Evolutionary conservation across 2,797 vertebrate genomes (phyloP).

Genomic region (Sebastes trivittatus): DNA sequence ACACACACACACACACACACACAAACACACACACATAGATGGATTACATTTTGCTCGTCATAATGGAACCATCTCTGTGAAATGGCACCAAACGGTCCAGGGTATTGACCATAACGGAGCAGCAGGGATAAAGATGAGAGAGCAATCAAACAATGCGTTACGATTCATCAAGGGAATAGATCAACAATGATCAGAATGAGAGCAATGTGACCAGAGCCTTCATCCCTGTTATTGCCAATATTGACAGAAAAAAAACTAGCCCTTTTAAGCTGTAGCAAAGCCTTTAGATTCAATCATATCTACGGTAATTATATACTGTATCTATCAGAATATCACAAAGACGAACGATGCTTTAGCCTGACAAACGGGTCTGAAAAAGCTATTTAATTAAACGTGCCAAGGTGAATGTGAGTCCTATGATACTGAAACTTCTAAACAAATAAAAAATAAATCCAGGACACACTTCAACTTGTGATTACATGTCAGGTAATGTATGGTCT

Average conservation of each 20-base stretch:
- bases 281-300: conserved; percentile 46
- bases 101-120: conserved; percentile 55
- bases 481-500: conserved; percentile 5
- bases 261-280: conserved; percentile 23
- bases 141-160: conserved; percentile 63
- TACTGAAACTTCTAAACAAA: not conserved
- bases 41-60: conserved; percentile 61
- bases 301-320: conserved; percentile 24
- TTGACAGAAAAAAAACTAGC: conserved; percentile 40
- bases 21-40: conserved; percentile 7
- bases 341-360: not conserved
- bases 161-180: conserved; percentile 59
- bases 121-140: conserved; percentile 66
- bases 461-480: not conserved
- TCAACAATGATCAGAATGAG: conserved; percentile 55
- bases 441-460: conserved; percentile 1
- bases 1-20: not conserved
- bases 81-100: conserved; percentile 64
- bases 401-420: not conserved
- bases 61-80: conserved; percentile 62
- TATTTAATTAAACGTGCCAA: conserved; percentile 3
- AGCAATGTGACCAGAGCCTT: conserved; percentile 25
- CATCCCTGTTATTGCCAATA: conserved; percentile 32
- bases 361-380: conserved; percentile 2
- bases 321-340: conserved; percentile 14